A percentile compares a stretch with the other conserved stretches of the same genome.
Evolutionary conservation across 2,113 vertebrate genomes (phyloP).

Genomic region (Phalacrocorax carbo): DNA sequence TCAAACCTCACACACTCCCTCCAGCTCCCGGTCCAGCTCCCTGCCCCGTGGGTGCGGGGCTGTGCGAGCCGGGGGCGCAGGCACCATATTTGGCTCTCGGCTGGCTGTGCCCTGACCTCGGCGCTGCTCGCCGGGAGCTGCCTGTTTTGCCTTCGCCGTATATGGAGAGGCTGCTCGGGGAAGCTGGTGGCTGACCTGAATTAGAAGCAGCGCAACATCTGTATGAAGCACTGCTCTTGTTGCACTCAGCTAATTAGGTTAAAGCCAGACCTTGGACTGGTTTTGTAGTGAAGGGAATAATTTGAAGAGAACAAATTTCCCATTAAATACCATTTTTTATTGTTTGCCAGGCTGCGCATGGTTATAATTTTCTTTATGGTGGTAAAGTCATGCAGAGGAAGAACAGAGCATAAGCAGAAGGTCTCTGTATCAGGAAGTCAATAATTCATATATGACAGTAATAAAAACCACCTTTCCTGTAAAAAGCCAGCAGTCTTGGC

Average conservation of each 20-base stretch:
- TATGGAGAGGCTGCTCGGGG: conserved; percentile 52
- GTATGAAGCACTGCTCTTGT: neutral
- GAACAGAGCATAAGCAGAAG: neutral
- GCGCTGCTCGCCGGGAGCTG: neutral
- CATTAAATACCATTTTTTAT: neutral
- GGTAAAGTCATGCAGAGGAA: neutral
- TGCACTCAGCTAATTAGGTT: neutral
- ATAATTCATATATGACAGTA: neutral
- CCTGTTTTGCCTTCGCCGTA: conserved; percentile 37
- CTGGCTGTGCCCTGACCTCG: conserved; percentile 32
- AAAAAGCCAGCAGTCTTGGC: neutral
- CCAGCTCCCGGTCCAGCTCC: neutral
- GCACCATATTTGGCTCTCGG: conserved; percentile 81
- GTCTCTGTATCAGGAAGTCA: neutral
- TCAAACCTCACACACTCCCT: neutral
- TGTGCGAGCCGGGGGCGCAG: neutral
- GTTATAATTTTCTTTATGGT: neutral
- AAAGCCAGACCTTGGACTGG: neutral
- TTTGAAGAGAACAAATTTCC: neutral
- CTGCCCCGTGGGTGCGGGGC: neutral
- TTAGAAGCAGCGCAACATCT: conserved; percentile 10
- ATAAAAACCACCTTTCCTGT: neutral
- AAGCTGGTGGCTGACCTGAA: neutral
- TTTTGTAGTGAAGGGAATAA: neutral
- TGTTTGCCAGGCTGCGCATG: neutral